A percentile compares a stretch with the other conserved stretches of the same genome.
These are phyloP conservation scores for Sinella curviseta DNA, from an alignment of 1,140 invertebrate species.

Conservation along the genomic window DNA sequence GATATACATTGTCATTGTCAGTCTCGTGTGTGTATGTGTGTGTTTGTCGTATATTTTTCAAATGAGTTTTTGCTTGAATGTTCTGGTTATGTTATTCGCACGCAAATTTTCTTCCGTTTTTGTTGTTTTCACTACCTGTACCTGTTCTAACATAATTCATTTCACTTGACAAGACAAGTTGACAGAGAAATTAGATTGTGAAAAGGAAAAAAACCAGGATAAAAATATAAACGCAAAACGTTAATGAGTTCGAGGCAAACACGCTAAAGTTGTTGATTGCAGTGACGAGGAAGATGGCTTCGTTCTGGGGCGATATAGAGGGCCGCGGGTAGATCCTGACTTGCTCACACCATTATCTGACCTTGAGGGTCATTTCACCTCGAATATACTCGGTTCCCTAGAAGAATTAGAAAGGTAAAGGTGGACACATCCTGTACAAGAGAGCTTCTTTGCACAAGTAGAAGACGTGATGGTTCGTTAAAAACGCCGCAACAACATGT, in stretches of 20 bases:
- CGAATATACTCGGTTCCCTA: constrained; percentile 22
- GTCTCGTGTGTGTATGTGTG: neutral
- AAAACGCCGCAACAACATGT: too few relatives aligned
- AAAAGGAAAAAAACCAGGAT: neutral
- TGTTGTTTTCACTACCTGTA: too few relatives aligned
- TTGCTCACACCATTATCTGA: constrained; percentile 43
- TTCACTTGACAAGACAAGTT: neutral
- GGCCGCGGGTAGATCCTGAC: constrained; percentile 39
- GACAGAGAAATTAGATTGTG: neutral
- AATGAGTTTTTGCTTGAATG: neutral
- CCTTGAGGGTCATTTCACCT: constrained; percentile 41
- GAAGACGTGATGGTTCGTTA: constrained; percentile 18
- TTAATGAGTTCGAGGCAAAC: neutral
- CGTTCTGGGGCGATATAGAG: constrained; percentile 48
- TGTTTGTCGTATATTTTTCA: neutral
- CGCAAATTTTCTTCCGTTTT: neutral
- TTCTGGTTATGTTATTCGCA: neutral
- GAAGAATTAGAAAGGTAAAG: constrained; percentile 47
- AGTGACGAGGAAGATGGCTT: constrained; percentile 48
- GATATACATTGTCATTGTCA: too few relatives aligned
- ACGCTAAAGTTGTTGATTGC: constrained; percentile 28
- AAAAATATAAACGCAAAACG: neutral
- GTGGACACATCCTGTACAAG: neutral
- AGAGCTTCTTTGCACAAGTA: neutral
- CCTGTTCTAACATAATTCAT: neutral